Evolutionary conservation across 2,888 invertebrate genomes (phyloP), one percentile per base, ranked within the genome.

Genomic region (Diploptera punctata): DNA sequence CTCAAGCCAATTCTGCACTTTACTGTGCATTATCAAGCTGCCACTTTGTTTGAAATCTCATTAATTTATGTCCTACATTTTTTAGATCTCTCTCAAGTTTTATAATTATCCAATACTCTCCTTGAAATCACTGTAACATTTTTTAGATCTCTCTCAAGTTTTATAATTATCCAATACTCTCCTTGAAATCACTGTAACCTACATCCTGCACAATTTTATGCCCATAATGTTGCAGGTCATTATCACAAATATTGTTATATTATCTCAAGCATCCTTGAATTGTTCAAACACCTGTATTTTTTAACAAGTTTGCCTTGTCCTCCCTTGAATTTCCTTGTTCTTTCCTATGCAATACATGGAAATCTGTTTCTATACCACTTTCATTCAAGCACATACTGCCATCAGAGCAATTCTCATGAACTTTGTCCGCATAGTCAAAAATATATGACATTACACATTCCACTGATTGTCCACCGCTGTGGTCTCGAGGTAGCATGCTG

Each of bases 141-240:
- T 52, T 52, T 21, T 18, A 3, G n/a, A 52, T n/a, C 52, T 52
- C 52, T 52, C 21, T 52, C 19, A 52, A 52, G 52, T 52, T 52
- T 10, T 52, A 21, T 21, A 52, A 52, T 9, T 21, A 52, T n/a
- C 19, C 52, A 52, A 3, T 52, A 52, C 7, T 10, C 21, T 10
- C 52, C 13, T 52, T n/a, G 52, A 52, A 52, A 52, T 5, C 19
- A 52, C 52, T 52, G 52, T 52, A 52, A 52, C 52, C 52, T 18
- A 19, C 10, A 9, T 52, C 52, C 3, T 19, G 19, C 52, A 9
- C 19, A 52, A 52, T 52, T 38, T 52, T n/a, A 52, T 52, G 2
- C n/a, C 19, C 52, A 52, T 52, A 19, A 52, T 10, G 52, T 52
- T 19, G 21, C 21, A 52, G 21, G 52, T 21, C 19, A 19, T 21